Conservation (phyloP, 2,797 vertebrate species). For the Mustela erminea region DNA sequence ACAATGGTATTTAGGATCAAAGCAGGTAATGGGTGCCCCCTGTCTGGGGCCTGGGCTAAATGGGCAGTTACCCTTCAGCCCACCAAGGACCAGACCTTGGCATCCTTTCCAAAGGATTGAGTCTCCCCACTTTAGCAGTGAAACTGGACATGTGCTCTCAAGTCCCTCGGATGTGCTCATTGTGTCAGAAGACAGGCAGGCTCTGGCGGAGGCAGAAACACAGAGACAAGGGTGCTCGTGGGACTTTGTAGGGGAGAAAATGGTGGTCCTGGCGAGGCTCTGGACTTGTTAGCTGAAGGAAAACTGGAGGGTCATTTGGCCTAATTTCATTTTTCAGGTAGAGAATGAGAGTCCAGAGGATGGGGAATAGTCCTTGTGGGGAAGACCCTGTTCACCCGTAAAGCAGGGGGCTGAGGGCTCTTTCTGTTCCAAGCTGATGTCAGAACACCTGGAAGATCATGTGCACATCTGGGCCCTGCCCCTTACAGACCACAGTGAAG, state of each 20-base stretch:
- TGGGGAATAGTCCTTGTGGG: not conserved
- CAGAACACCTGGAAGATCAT: not conserved
- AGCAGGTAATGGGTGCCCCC: not conserved
- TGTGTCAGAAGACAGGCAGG: not conserved
- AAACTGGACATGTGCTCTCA: not conserved
- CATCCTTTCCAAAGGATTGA: not conserved
- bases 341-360: not conserved
- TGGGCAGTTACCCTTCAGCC: not conserved
- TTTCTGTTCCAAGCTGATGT: not conserved
- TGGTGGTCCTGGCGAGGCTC: not conserved
- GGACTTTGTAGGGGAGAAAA: not conserved
- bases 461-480: not conserved
- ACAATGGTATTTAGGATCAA: not conserved
- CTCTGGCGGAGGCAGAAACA: not conserved
- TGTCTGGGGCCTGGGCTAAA: not conserved
- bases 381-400: not conserved
- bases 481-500: not conserved
- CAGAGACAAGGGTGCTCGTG: fast-evolving
- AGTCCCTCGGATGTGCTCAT: not conserved
- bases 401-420: not conserved
- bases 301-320: not conserved
- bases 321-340: not conserved
- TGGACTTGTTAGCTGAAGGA: not conserved
- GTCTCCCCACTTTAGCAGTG: not conserved
- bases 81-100: not conserved